Conservation (phyloP, 1,140 invertebrate genomes). For the Dreissena rostriformis region DNA sequence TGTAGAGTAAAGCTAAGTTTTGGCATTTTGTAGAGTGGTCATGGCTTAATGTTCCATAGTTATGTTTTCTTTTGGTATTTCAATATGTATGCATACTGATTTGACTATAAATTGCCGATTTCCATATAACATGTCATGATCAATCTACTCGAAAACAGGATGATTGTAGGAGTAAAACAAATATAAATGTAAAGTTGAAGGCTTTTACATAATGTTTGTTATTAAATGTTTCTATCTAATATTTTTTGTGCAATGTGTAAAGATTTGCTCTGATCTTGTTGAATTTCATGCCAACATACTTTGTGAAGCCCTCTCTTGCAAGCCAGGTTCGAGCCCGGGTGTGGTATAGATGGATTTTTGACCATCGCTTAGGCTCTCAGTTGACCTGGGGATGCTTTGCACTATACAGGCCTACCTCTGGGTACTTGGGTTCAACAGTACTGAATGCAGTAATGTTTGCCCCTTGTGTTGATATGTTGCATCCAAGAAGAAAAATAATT, state of each 20-base stretch:
- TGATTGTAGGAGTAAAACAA: not conserved
- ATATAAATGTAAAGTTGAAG: slow-evolving; percentile 27
- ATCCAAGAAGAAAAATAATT: too few relatives aligned
- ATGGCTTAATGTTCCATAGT: slow-evolving; percentile 51
- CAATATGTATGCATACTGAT: too few relatives aligned
- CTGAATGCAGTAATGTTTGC: too few relatives aligned
- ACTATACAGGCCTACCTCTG: too few relatives aligned
- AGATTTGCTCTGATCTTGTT: slow-evolving; percentile 27
- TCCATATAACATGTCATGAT: slow-evolving; percentile 37
- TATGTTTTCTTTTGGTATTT: too few relatives aligned
- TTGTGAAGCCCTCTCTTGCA: slow-evolving; percentile 74
- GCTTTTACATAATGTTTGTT: slow-evolving; percentile 24
- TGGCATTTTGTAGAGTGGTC: slow-evolving; percentile 70
- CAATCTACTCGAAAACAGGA: slow-evolving; percentile 43
- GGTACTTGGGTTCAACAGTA: too few relatives aligned
- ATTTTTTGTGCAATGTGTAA: not conserved
- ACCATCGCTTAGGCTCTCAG: slow-evolving; percentile 71
- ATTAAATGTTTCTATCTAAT: not conserved
- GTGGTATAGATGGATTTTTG: slow-evolving; percentile 81
- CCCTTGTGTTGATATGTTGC: too few relatives aligned
- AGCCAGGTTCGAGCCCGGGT: slow-evolving; percentile 55
- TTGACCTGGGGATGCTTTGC: too few relatives aligned
- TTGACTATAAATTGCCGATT: too few relatives aligned
- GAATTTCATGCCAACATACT: slow-evolving; percentile 52
- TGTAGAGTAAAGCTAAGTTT: not conserved